Evolutionary conservation across 2,888 invertebrate species (phyloP).

Genomic region (Maniola hyperantus): DNA sequence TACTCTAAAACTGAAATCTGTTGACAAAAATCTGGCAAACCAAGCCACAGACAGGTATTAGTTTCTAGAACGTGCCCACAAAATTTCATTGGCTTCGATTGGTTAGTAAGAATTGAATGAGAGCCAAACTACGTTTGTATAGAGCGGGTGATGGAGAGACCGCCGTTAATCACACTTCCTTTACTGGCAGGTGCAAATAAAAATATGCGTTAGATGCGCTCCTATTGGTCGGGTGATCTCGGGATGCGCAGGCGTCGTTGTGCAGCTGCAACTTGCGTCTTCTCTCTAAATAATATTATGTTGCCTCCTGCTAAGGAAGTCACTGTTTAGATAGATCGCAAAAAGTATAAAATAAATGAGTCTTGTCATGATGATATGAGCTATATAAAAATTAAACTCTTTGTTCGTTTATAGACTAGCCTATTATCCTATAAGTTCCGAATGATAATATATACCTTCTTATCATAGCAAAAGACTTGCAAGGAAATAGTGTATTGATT

Average conservation of each 20-base stretch:
- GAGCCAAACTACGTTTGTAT: too few species aligned
- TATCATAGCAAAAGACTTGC: too few species aligned
- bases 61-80: too few species aligned
- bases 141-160: too few species aligned
- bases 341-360: conserved; percentile 47
- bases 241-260: conserved; percentile 66
- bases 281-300: conserved; percentile 47
- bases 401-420: background rate
- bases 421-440: too few species aligned
- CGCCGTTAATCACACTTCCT: conserved; percentile 54
- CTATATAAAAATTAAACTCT: background rate
- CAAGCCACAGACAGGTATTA: too few species aligned
- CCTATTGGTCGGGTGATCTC: conserved; percentile 45
- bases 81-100: too few species aligned
- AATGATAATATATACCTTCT: too few species aligned
- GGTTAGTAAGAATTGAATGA: too few species aligned
- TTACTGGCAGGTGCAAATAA: conserved; percentile 68
- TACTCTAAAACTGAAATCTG: too few species aligned
- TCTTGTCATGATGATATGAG: background rate
- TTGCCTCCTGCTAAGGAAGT: conserved; percentile 56
- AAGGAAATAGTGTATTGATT: too few species aligned
- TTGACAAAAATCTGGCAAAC: too few species aligned
- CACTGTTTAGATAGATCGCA: conserved; percentile 58
- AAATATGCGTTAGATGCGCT: conserved; percentile 47
- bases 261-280: conserved; percentile 66